Evolutionary conservation across 92 coral and sea anemone species (phyloP).

Genomic region (Epizoanthus stellaris): DNA sequence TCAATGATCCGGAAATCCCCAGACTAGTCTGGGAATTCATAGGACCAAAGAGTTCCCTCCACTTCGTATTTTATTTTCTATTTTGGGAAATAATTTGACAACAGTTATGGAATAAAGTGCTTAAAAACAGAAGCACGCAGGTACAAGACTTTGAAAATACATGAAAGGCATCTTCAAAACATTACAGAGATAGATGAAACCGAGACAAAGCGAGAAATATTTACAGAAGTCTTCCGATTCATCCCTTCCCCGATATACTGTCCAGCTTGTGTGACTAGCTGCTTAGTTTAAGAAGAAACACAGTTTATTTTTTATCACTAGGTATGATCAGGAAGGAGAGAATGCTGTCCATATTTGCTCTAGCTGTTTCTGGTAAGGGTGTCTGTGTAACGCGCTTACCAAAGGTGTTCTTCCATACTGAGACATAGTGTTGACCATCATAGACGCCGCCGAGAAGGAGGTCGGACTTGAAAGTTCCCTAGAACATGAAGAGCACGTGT

Average conservation of each 20-base stretch:
- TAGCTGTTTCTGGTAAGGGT: slow-evolving; percentile 48
- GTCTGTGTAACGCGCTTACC: slow-evolving; percentile 63
- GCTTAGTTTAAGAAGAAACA: background rate
- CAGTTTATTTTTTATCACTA: background rate
- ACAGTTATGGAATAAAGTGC: background rate
- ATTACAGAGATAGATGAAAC: slow-evolving; percentile 15
- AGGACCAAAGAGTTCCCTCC: slow-evolving; percentile 43
- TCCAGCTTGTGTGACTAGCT: slow-evolving; percentile 13
- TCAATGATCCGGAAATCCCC: slow-evolving; percentile 35
- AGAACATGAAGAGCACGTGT: slow-evolving; percentile 2
- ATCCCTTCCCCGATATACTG: background rate
- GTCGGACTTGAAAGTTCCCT: slow-evolving; percentile 77
- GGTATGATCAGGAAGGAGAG: slow-evolving; percentile 27
- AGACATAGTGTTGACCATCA: slow-evolving; percentile 74
- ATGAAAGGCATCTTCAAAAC: background rate
- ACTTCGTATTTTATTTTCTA: slow-evolving; percentile 43
- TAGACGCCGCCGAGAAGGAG: slow-evolving; percentile 65
- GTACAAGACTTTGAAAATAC: background rate
- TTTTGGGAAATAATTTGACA: slow-evolving; percentile 19
- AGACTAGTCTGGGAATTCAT: slow-evolving; percentile 16
- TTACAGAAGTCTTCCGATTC: slow-evolving; percentile 7
- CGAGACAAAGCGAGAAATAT: slow-evolving; percentile 1
- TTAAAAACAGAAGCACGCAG: slow-evolving; percentile 16
- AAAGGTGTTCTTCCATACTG: slow-evolving; percentile 81
- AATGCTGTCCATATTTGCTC: slow-evolving; percentile 48